Evolutionary conservation across 2,888 invertebrate genomes (phyloP).

Genomic region (Ichneumoninae sp.): DNA sequence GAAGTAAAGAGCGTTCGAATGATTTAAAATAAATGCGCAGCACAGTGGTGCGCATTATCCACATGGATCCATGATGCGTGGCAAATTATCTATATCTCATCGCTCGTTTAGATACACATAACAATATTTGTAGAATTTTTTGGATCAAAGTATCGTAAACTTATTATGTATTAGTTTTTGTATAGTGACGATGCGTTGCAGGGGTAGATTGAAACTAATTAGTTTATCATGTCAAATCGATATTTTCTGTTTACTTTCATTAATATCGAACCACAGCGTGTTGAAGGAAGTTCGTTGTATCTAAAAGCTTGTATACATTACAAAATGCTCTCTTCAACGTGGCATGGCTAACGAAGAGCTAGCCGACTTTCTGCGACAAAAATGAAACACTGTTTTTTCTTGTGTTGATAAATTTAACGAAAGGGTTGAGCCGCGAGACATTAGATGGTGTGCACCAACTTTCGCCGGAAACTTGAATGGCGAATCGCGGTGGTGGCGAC

Average conservation of each 20-base stretch:
- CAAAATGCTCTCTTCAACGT: background rate
- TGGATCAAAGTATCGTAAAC: background rate
- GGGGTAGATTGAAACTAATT: background rate
- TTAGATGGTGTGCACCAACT: background rate
- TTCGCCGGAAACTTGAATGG: background rate
- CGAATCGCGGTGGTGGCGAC: background rate
- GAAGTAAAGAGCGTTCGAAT: background rate
- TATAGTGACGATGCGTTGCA: background rate
- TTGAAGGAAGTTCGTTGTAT: background rate
- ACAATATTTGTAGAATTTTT: background rate
- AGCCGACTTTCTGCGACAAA: background rate
- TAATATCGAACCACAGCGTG: background rate
- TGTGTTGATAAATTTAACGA: background rate
- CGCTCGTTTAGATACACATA: background rate
- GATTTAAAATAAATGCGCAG: background rate
- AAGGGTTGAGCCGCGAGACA: constrained; percentile 2
- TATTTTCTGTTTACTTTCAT: background rate
- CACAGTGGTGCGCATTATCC: background rate
- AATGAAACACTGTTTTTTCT: background rate
- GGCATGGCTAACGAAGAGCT: background rate
- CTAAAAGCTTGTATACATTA: background rate
- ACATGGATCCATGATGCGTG: background rate
- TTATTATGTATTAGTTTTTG: background rate
- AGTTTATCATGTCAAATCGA: background rate
- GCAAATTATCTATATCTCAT: background rate